Conservation (phyloP, 2,113 vertebrate genomes). For the Tychaedon coryphoeus region DNA sequence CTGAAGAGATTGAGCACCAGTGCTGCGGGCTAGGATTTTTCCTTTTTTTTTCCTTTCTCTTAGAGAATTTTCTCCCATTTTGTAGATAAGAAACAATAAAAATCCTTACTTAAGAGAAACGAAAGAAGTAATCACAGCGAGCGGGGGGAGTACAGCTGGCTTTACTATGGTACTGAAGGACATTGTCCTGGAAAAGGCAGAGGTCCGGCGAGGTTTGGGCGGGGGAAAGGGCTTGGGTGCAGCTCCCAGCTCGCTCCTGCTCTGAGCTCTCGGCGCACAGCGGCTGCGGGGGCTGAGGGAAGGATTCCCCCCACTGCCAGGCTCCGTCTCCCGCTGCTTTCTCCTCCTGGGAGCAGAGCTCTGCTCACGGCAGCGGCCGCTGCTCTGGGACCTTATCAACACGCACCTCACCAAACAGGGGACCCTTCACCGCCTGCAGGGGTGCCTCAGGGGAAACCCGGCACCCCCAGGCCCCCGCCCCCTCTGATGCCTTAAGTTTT, state of each 20-base stretch:
- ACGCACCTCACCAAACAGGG: background rate
- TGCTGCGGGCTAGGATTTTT: background rate
- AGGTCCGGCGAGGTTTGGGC: fast-evolving
- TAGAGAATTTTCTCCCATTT: background rate
- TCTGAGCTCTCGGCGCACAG: fast-evolving
- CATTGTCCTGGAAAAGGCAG: background rate
- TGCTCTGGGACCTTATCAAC: background rate
- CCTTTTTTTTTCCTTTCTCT: background rate
- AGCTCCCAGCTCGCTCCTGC: background rate
- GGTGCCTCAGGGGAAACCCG: no score
- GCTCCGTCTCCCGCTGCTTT: background rate
- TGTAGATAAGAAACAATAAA: background rate
- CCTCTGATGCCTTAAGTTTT: background rate
- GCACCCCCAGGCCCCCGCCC: background rate
- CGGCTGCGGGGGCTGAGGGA: background rate
- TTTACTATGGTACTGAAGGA: background rate
- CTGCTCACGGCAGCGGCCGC: fast-evolving
- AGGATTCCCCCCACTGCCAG: background rate
- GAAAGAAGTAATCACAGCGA: background rate
- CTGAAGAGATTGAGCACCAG: background rate
- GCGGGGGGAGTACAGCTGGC: no score
- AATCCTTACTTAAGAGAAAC: background rate
- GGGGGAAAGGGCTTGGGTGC: background rate
- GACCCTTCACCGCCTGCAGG: background rate
- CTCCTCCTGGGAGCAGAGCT: fast-evolving